These are phyloP conservation scores for Eublepharis macularius DNA, from an alignment of 2,113 vertebrate genomes.

Conservation along the genomic window DNA sequence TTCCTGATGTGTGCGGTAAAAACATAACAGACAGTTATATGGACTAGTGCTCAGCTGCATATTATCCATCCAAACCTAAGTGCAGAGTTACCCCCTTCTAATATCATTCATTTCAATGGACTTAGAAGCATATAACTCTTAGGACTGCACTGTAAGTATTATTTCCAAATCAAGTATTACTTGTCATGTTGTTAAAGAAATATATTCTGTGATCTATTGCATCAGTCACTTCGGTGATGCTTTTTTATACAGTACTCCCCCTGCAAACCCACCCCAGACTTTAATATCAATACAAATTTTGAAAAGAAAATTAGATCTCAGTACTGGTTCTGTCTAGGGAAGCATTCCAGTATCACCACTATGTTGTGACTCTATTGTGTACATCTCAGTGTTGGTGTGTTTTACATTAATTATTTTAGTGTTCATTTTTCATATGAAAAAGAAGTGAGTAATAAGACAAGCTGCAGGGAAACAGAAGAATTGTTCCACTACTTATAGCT, in stretches of 20 bases:
- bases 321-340: neutral
- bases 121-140: no score
- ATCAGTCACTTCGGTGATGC: neutral
- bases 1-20: neutral
- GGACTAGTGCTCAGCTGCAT: neutral
- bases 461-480: neutral
- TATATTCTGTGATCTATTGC: neutral
- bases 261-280: neutral
- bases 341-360: neutral
- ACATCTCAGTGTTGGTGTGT: constrained; percentile 20
- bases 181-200: neutral
- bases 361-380: neutral
- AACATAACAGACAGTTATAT: neutral
- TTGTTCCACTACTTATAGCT: neutral
- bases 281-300: constrained; percentile 11
- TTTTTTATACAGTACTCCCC: neutral
- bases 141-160: neutral
- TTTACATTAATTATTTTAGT: constrained; percentile 7
- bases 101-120: no score
- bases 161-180: neutral
- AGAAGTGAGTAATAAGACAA: constrained; percentile 44
- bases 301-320: constrained; percentile 10
- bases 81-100: no score
- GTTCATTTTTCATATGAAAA: neutral
- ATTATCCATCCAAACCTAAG: neutral